These are phyloP conservation scores for Anoplolepis gracilipes DNA, from an alignment of 1,140 invertebrate genomes.

Conservation along the genomic window DNA sequence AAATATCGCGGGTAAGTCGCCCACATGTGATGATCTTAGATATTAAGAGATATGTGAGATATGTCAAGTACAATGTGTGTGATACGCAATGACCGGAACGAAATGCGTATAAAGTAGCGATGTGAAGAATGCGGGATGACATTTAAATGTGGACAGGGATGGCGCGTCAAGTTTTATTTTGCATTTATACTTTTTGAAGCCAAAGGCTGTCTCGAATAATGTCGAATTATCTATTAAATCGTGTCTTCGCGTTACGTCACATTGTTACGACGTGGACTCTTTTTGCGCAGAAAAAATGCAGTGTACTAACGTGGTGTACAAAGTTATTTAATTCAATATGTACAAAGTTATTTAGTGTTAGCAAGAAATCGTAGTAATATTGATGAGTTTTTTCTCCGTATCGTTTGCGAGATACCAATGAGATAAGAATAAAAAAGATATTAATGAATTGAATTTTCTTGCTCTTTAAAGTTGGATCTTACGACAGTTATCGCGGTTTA, in stretches of 20 bases:
- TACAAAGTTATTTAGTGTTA: constrained; percentile 40
- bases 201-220: neutral
- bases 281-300: neutral
- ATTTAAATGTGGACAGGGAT: neutral
- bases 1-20: constrained; percentile 63
- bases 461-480: neutral
- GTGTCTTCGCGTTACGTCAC: neutral
- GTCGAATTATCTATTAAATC: neutral
- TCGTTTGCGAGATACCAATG: neutral
- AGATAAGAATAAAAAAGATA: neutral
- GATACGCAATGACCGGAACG: neutral
- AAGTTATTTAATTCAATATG: constrained; percentile 23
- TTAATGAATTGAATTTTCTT: neutral
- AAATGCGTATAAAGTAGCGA: neutral
- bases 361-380: neutral
- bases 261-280: neutral
- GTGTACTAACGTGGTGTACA: neutral
- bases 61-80: neutral
- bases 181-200: neutral
- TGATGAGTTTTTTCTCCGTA: neutral
- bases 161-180: neutral
- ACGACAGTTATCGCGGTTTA: neutral
- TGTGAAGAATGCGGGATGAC: neutral
- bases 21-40: constrained; percentile 60
- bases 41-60: constrained; percentile 51